Base-by-base conservation (phyloP, 1,140 invertebrate species). In the Pentalonia nigronervosa region DNA sequence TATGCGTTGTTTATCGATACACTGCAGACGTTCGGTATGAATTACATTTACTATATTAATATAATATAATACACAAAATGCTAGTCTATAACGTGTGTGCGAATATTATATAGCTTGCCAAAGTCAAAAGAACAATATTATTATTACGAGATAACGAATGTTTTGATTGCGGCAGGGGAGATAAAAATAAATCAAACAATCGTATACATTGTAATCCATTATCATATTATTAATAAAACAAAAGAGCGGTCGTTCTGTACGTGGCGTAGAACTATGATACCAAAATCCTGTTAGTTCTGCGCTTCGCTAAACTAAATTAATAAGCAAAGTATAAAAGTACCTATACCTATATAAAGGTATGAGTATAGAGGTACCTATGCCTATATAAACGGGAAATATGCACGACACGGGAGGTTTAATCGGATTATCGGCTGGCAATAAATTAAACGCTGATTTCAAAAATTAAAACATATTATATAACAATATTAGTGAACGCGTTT, bases 391-490 rank as follows among this genome's bases (percentile, higher is more conserved):
- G n/a, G 47, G n/a, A 34, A 34, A 88, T 25, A 30, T 8, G 47
- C 47, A 34, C 60, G 30, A 67, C 60, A 30, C 20, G 30, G 17
- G 86, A 21, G 25, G 34, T 53, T 88, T 34, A 88, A 88, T 53
- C 86, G n/a, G n/a, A 53, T 88, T 88, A 88, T 88, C n/a, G 47
- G n/a, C 11, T 87, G 30, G 86, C 47, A n/a, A 88, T 88, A 88
- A 88, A 88, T 88, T 88, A 88, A 34, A 53, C n/a, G 30, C 47
- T 23, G 86, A 88, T 88, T 88, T 88, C n/a, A 48, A n/a, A 50
- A 88, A 88, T 2, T 34, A 88, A 88, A 50, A 88, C n/a, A 67
- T 9, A 48, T 9, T 48, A 11, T 17, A 48, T 48, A 48, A 48
- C 14, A 41, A 41, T 41, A 41, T 41, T 41, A 41, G 41, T 14